Evolutionary conservation across 2,888 invertebrate species (phyloP), one percentile per base, ranked within the genome.

Genomic region (Glaucopsyche alexis): DNA sequence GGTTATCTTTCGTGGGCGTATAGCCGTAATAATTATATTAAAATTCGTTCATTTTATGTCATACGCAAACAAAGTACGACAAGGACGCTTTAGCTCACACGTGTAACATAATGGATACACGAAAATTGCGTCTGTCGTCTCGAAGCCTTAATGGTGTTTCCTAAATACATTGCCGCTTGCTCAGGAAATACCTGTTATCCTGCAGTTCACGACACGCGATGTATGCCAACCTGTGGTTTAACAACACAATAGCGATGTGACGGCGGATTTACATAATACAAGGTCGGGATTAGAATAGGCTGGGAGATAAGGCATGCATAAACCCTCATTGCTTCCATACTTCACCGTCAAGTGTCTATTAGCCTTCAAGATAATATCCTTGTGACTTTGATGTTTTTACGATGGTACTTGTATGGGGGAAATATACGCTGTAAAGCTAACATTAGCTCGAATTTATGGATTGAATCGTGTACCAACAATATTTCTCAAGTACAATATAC

Each of bases 221-320:
- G 60, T 38, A 60, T 9, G 29, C 60, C 13, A 38, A 60, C 8
- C 19, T 55, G 55, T 29, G 29, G 60, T 38, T 60, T 29, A 60
- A 38, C 55, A 42, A 7, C 16, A 29, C 55, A 55, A 55, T 29
- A 19, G 29, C 60, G 60, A 13, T 7, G 60, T 60, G 29, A 60
- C 60, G 6, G 13, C 16, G 7, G 19, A 55, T 19, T 55, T 19
- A 9, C 55, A 19, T 38, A 60, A 60, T 60, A 60, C 60, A 38
- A 38, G 60, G 60, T 38, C 60, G 60, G 60, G 60, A 60, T 60
- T 60, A 38, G 29, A 60, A 60, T 60, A 60, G 60, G 29, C 1
- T n/a, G 55, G 8, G 66, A 42, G 67, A 69, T 69, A 69, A 69
- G 47, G 29, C 69, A 49, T 69, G 69, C 49, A 47, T 49, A 49